Evolutionary conservation across 2,888 invertebrate species (phyloP).

Genomic region (Gari tellinella): DNA sequence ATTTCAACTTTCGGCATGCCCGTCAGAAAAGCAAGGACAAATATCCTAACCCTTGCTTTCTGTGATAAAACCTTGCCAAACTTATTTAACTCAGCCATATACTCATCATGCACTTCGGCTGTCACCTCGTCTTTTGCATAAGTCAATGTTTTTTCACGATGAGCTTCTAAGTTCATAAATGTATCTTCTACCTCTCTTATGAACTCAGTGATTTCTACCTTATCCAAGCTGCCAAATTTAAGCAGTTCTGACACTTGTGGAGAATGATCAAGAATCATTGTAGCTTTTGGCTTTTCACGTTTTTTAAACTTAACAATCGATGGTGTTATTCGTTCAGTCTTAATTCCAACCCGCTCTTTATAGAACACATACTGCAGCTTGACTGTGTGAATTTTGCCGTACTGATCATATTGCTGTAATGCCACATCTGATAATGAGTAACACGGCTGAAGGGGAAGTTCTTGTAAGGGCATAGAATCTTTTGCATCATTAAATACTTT

Average conservation of each 20-base stretch:
- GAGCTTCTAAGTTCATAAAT: slow-evolving; percentile 85
- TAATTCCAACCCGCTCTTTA: slow-evolving; percentile 95
- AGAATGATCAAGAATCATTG: slow-evolving; percentile 93
- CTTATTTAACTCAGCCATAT: slow-evolving; percentile 81
- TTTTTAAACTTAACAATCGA: slow-evolving; percentile 78
- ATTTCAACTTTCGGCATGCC: slow-evolving; percentile 97
- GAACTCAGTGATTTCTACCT: slow-evolving; percentile 96
- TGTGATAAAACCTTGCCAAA: slow-evolving; percentile 86
- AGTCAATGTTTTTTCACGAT: slow-evolving; percentile 80
- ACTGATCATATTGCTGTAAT: slow-evolving; percentile 98
- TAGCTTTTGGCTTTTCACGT: slow-evolving; percentile 82
- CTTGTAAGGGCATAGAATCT: slow-evolving; percentile 97
- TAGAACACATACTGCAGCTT: slow-evolving; percentile 99
- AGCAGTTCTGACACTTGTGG: slow-evolving; percentile 97
- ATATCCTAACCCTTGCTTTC: slow-evolving; percentile 96
- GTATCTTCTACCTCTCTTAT: slow-evolving; percentile 96
- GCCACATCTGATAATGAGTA: slow-evolving; percentile 93
- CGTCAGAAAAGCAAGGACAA: slow-evolving; percentile 97
- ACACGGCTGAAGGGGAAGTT: slow-evolving; percentile 96
- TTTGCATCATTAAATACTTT: slow-evolving; percentile 93
- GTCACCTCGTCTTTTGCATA: slow-evolving; percentile 84
- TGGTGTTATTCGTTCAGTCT: slow-evolving; percentile 82
- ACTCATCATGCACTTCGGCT: slow-evolving; percentile 84
- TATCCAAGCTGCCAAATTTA: slow-evolving; percentile 96
- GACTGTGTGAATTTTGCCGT: slow-evolving; percentile 99